Percentiles rank a stretch among this genome's conserved stretches.
These are phyloP conservation scores for Tetranychus urticae DNA, from an alignment of 1,140 invertebrate genomes.

Conservation along the genomic window DNA sequence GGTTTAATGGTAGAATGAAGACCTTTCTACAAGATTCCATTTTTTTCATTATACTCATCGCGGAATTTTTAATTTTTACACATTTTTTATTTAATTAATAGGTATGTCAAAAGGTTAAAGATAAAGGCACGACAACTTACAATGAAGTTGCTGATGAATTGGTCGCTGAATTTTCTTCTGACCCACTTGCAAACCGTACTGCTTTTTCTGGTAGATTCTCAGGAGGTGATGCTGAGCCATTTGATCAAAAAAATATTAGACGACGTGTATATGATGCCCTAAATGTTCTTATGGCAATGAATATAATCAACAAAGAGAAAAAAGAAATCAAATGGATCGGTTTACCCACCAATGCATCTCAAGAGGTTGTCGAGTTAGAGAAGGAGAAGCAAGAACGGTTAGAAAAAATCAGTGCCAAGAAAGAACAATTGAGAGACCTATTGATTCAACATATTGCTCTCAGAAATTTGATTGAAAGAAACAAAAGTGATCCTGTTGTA, in stretches of 20 bases:
- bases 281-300: conserved; percentile 99
- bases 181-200: conserved; percentile 6
- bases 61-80: no score
- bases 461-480: conserved; percentile 71
- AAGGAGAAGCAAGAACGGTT: conserved; percentile 61
- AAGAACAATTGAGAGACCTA: conserved; percentile 76
- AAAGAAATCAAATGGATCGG: conserved; percentile 99
- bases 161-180: conserved; percentile 56
- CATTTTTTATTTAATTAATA: background rate
- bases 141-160: conserved; percentile 98
- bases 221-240: conserved; percentile 35
- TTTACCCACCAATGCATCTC: conserved; percentile 76
- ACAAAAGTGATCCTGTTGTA: conserved; percentile 46
- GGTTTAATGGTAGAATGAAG: no score
- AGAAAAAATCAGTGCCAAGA: conserved; percentile 75
- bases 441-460: conserved; percentile 91
- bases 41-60: no score
- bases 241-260: conserved; percentile 98
- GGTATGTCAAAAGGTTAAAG: conserved; percentile 91
- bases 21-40: no score
- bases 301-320: conserved; percentile 98
- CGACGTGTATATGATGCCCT: conserved; percentile 94
- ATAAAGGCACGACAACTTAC: conserved; percentile 56
- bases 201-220: conserved; percentile 4
- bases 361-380: conserved; percentile 73